Percentiles rank a stretch among this genome's conserved stretches.
phyloP scores from a whole-genome alignment of 2,797 vertebrate genomes.

The Pseudochromis fuscus region DNA sequence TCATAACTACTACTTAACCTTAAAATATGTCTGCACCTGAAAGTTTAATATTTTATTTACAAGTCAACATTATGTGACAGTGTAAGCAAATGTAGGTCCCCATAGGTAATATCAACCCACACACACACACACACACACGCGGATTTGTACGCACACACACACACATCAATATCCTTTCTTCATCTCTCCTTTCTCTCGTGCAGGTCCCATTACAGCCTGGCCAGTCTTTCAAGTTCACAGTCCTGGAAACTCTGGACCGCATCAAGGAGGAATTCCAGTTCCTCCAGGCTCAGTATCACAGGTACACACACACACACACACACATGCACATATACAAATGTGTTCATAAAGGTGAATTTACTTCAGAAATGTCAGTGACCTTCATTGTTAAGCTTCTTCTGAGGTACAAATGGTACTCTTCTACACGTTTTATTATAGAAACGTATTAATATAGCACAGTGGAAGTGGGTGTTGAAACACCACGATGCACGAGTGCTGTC shows the following conservation, averaged over 20 bases:
- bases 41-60: too few species aligned
- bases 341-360: slow-evolving; percentile 2
- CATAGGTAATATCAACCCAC: slow-evolving; percentile 20
- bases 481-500: neutral
- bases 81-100: slow-evolving; percentile 10
- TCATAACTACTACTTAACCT: too few species aligned
- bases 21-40: too few species aligned
- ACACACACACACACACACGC: slow-evolving; percentile 3
- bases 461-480: slow-evolving; percentile 6
- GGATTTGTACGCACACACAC: neutral
- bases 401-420: too few species aligned
- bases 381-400: too few species aligned
- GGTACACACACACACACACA: slow-evolving; percentile 69
- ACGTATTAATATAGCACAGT: slow-evolving; percentile 9
- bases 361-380: neutral
- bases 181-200: slow-evolving; percentile 15
- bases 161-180: slow-evolving; percentile 35
- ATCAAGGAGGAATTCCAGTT: slow-evolving; percentile 97
- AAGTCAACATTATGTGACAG: too few species aligned
- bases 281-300: slow-evolving; percentile 94
- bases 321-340: neutral
- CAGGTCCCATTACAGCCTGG: slow-evolving; percentile 90
- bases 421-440: neutral
- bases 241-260: slow-evolving; percentile 92
- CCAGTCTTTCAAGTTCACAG: slow-evolving; percentile 95